These are phyloP conservation scores for Matsumyia berberina DNA, from an alignment of 2,888 invertebrate species.

Conservation along the genomic window DNA sequence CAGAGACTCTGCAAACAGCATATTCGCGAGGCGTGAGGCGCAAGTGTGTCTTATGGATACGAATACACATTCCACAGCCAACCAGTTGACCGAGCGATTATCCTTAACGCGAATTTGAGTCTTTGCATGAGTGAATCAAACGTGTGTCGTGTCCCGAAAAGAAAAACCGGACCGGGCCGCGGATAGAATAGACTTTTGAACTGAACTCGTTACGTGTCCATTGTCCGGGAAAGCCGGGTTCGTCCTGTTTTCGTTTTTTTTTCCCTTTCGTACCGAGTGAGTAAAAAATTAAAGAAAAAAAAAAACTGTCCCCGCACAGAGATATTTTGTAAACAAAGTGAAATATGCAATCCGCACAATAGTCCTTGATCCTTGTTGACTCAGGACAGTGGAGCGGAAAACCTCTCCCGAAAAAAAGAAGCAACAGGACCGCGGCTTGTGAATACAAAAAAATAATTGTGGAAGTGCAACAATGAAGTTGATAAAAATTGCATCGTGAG, in stretches of 20 bases:
- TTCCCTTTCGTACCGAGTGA: conserved; percentile 43
- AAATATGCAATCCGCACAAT: conserved; percentile 62
- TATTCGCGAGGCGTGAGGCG: conserved; percentile 58
- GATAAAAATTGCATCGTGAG: conserved; percentile 41
- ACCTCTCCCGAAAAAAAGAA: conserved; percentile 10
- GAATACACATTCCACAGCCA: conserved; percentile 44
- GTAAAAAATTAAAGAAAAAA: conserved; percentile 29
- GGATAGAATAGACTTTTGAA: conserved; percentile 21
- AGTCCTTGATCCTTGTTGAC: conserved; percentile 70
- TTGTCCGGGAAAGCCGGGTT: conserved; percentile 49
- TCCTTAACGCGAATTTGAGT: conserved; percentile 63
- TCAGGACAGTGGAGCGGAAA: conserved; percentile 48
- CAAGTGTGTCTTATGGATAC: conserved; percentile 50
- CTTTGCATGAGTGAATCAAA: conserved; percentile 53
- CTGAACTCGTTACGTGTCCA: conserved; percentile 61
- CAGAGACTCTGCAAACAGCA: conserved; percentile 67
- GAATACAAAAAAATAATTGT: conserved; percentile 31
- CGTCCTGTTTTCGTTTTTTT: background rate
- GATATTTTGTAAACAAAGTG: conserved; percentile 21
- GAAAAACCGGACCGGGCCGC: conserved; percentile 33
- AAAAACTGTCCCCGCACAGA: background rate
- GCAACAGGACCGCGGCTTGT: background rate
- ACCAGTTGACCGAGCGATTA: conserved; percentile 69
- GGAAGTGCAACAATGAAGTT: conserved; percentile 67
- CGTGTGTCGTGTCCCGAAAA: conserved; percentile 15